These are phyloP conservation scores for Mesorhabditis spiculigera DNA, from an alignment of 2,888 invertebrate species.

Conservation along the genomic window DNA sequence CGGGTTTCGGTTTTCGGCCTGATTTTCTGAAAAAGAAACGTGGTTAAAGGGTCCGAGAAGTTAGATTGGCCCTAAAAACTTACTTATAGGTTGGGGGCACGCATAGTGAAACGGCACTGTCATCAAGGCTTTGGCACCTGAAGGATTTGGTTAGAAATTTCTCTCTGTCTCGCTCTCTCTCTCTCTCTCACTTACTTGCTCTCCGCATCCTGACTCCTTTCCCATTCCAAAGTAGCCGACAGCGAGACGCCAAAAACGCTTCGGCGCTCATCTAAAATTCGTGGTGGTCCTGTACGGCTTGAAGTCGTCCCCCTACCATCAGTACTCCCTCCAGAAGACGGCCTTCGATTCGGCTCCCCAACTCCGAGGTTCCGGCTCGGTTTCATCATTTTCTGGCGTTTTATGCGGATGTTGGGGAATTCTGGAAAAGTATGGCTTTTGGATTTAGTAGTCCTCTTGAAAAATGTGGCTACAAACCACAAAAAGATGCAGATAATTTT, in stretches of 20 bases:
- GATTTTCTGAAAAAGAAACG: not conserved
- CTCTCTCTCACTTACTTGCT: not conserved
- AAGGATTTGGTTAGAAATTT: not conserved
- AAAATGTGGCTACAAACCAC: too few relatives aligned
- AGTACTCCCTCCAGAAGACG: slow-evolving; percentile 14
- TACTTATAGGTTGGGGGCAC: not conserved
- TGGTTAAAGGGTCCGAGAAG: not conserved
- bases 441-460: not conserved
- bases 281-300: slow-evolving; percentile 13
- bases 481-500: too few relatives aligned
- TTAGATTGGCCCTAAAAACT: not conserved
- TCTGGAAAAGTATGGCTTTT: not conserved
- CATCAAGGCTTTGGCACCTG: slow-evolving; percentile 4
- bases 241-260: slow-evolving; percentile 79
- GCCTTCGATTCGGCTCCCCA: slow-evolving; percentile 49
- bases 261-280: slow-evolving; percentile 9
- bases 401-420: slow-evolving; percentile 39
- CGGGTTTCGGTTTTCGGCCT: slow-evolving; percentile 18
- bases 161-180: too few relatives aligned
- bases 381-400: slow-evolving; percentile 66
- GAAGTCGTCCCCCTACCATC: slow-evolving; percentile 13
- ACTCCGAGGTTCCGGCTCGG: slow-evolving; percentile 75
- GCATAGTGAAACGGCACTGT: not conserved
- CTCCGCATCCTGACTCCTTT: slow-evolving; percentile 24
- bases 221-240: slow-evolving; percentile 66